Evolutionary conservation across 2,113 vertebrate species (phyloP).

Genomic region (Pelvicachromis taeniatus): DNA sequence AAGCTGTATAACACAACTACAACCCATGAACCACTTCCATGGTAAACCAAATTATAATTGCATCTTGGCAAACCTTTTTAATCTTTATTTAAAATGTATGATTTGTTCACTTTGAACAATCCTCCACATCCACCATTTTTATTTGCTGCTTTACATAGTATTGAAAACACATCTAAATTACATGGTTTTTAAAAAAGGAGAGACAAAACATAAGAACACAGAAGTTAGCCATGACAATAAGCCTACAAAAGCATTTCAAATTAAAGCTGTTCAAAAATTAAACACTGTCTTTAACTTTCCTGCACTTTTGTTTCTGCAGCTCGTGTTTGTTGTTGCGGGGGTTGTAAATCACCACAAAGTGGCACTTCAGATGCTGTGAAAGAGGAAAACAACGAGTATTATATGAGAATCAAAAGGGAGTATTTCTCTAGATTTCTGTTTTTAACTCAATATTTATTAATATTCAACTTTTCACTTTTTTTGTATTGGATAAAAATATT

Average conservation of each 20-base stretch:
- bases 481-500: background rate
- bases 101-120: background rate
- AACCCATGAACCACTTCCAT: background rate
- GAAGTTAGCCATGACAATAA: background rate
- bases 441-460: background rate
- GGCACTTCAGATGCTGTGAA: conserved; percentile 57
- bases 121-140: background rate
- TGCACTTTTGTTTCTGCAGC: background rate
- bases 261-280: background rate
- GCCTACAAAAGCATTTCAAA: background rate
- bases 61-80: background rate
- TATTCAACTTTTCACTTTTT: background rate
- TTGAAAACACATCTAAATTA: background rate
- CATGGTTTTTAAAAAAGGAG: too few relatives aligned
- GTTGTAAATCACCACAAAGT: conserved; percentile 45
- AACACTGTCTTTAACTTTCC: background rate
- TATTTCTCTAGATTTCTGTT: background rate
- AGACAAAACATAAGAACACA: background rate
- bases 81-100: background rate
- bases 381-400: background rate
- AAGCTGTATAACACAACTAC: background rate
- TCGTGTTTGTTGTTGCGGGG: background rate
- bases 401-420: background rate
- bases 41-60: background rate
- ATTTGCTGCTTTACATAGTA: background rate